A percentile compares a stretch with the other conserved stretches of the same genome.
Conservation (phyloP, 2,113 vertebrate species). For the Suricata suricatta region DNA sequence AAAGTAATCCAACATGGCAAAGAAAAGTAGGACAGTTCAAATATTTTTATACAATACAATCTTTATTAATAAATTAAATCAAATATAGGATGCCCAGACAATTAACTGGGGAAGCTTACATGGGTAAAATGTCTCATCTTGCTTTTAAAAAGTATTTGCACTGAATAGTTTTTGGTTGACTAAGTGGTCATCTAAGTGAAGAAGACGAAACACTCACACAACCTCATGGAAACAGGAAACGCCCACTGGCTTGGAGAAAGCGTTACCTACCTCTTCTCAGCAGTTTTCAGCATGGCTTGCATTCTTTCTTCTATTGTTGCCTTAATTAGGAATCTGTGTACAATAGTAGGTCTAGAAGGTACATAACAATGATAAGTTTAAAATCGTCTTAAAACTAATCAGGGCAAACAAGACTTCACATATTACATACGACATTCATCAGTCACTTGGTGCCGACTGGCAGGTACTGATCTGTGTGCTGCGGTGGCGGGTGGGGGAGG, state of each 20-base stretch:
- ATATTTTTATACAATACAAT: background rate
- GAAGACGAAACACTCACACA: background rate
- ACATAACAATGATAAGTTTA: slow-evolving; percentile 64
- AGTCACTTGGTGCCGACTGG: background rate
- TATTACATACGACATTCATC: background rate
- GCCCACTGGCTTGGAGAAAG: rapidly evolving
- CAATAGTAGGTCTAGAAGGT: slow-evolving; percentile 93
- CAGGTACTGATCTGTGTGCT: background rate
- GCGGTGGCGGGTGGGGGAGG: too few relatives aligned
- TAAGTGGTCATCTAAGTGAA: background rate
- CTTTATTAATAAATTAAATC: background rate
- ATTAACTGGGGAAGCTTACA: background rate
- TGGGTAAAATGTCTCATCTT: background rate
- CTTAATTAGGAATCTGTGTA: slow-evolving; percentile 98
- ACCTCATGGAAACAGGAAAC: background rate
- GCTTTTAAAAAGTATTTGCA: background rate
- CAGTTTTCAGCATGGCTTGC: slow-evolving; percentile 97
- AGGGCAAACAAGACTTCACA: background rate
- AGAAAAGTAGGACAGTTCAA: background rate
- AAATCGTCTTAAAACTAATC: background rate
- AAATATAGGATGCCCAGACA: background rate
- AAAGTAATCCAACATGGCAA: background rate
- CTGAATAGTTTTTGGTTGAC: background rate
- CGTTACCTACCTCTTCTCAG: slow-evolving; percentile 90
- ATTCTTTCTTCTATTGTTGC: slow-evolving; percentile 98